Evolutionary conservation across 1,140 invertebrate species (phyloP).

Genomic region (Lethocerus indicus): DNA sequence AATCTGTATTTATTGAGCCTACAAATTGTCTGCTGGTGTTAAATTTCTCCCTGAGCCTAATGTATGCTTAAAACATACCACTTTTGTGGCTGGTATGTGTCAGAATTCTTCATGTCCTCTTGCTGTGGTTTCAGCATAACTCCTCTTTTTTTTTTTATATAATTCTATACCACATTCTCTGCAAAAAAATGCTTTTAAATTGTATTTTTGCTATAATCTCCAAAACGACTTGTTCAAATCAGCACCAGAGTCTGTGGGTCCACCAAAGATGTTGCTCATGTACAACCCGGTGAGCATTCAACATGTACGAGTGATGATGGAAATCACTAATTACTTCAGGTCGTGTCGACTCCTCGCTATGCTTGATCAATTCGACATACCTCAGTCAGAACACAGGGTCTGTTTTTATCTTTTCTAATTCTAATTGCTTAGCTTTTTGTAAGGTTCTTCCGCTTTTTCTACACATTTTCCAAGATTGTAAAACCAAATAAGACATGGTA

Average conservation of each 20-base stretch:
- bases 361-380: slow-evolving; percentile 13
- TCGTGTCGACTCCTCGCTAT: slow-evolving; percentile 7
- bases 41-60: no score
- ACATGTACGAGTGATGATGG: slow-evolving; percentile 10
- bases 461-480: no score
- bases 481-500: no score
- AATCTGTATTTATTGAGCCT: no score
- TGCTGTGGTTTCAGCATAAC: no score
- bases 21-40: no score
- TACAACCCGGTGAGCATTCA: slow-evolving; percentile 11
- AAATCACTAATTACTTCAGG: slow-evolving; percentile 13
- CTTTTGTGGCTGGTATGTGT: no score
- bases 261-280: slow-evolving; percentile 12
- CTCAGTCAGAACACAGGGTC: slow-evolving; percentile 9
- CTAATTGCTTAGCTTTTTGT: background rate
- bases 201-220: background rate
- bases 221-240: background rate
- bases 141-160: no score
- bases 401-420: background rate
- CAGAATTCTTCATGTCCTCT: no score
- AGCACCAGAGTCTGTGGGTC: slow-evolving; percentile 8
- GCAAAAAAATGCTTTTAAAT: background rate
- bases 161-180: background rate
- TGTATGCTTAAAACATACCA: no score
- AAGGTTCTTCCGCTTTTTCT: no score